Conservation (phyloP, 2,888 invertebrate genomes). For the Coenonympha arcania region DNA sequence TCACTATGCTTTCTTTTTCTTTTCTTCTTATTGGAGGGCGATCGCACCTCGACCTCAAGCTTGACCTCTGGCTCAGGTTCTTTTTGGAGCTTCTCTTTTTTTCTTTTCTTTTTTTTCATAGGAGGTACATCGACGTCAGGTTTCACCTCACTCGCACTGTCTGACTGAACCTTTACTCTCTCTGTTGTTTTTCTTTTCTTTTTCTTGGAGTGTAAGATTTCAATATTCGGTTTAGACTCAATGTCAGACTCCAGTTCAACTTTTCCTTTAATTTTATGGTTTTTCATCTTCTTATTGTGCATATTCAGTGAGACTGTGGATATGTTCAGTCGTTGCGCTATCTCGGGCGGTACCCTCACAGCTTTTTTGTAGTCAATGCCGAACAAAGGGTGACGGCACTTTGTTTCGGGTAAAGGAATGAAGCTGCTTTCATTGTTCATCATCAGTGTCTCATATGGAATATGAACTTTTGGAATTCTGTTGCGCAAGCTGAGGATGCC, state of each 20-base stretch:
- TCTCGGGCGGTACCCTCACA: conserved; percentile 41
- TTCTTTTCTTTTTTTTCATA: too few species aligned
- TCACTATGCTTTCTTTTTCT: not conserved
- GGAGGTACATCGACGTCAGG: too few species aligned
- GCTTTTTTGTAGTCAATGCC: conserved; percentile 52
- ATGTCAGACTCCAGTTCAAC: not conserved
- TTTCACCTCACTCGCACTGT: too few species aligned
- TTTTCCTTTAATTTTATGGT: conserved; percentile 33
- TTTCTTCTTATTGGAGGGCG: not conserved
- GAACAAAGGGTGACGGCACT: conserved; percentile 59
- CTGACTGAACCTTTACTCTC: not conserved
- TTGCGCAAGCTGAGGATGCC: conserved; percentile 42
- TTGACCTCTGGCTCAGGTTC: not conserved
- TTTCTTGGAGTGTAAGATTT: not conserved
- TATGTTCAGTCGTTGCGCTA: conserved; percentile 37
- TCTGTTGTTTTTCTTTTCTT: not conserved
- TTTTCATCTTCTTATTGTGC: conserved; percentile 38
- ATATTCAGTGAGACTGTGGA: not conserved
- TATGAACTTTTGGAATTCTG: conserved; percentile 51
- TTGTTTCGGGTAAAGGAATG: conserved; percentile 56
- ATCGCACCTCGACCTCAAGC: not conserved
- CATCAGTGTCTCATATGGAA: conserved; percentile 39
- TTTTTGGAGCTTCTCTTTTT: too few species aligned
- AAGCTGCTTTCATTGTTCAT: conserved; percentile 43
- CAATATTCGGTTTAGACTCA: not conserved